Conservation (phyloP, 2,888 invertebrate genomes). For the Monopis laevigella region DNA sequence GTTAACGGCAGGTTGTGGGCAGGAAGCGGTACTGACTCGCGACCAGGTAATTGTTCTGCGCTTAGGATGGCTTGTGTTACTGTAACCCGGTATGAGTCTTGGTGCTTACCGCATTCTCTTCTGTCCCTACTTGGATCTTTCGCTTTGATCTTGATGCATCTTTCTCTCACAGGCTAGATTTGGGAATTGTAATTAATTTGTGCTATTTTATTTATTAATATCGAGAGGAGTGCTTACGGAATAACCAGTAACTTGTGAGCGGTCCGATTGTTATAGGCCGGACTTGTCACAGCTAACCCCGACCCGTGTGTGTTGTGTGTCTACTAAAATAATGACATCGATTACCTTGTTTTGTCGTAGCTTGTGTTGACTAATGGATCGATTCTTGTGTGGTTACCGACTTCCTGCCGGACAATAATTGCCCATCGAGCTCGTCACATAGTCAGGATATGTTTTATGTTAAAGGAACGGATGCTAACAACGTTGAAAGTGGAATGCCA, state of each 20-base stretch:
- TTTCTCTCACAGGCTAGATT: not conserved
- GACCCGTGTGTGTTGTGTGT: conserved; percentile 5
- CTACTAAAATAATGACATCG: no score
- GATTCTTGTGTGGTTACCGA: conserved; percentile 49
- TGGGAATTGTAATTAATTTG: conserved; percentile 4
- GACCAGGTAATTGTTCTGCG: conserved; percentile 60
- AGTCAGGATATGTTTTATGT: conserved; percentile 2
- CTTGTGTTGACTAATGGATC: not conserved
- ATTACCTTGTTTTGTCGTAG: conserved; percentile 4
- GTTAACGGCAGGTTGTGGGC: conserved; percentile 49
- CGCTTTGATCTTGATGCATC: conserved; percentile 10
- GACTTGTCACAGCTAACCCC: no score
- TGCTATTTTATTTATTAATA: no score
- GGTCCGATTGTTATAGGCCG: no score
- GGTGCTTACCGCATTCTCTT: conserved; percentile 8
- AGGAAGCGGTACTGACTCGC: conserved; percentile 66
- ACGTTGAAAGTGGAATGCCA: conserved; percentile 10
- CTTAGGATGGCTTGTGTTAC: conserved; percentile 55
- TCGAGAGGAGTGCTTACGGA: no score
- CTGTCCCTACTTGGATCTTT: conserved; percentile 6
- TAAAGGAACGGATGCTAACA: conserved; percentile 6
- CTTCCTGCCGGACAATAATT: conserved; percentile 50
- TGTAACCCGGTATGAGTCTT: conserved; percentile 49
- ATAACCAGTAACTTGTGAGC: no score
- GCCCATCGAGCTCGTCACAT: conserved; percentile 5